phyloP scores from a whole-genome alignment of 2,797 vertebrate species.

The Cetoscarus ocellatus region DNA sequence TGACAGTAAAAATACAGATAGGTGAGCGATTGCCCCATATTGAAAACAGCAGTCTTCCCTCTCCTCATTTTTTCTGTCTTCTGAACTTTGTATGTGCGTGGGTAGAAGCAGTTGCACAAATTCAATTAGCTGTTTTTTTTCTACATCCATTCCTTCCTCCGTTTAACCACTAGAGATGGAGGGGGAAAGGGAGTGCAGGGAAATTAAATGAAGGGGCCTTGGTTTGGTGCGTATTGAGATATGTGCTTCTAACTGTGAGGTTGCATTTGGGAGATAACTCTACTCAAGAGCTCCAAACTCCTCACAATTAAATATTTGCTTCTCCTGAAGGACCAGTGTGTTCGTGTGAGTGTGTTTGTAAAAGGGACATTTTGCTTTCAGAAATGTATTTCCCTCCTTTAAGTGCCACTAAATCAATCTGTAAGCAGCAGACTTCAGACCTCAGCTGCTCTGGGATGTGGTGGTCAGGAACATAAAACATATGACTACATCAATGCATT shows the following conservation, averaged over 20 bases:
- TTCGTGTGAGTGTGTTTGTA: conserved; percentile 26
- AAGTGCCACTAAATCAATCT: conserved; percentile 40
- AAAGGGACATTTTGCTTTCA: conserved; percentile 55
- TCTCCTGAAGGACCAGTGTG: conserved; percentile 58
- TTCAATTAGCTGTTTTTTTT: conserved; percentile 77
- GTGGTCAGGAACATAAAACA: conserved; percentile 18
- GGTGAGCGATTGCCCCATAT: conserved; percentile 63
- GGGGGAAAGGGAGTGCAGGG: conserved; percentile 49
- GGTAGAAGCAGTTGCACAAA: conserved; percentile 73
- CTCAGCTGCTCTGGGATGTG: conserved; percentile 34
- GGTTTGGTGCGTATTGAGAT: conserved; percentile 68
- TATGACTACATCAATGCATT: not conserved
- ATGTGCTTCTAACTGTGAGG: conserved; percentile 75
- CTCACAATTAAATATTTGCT: conserved; percentile 62
- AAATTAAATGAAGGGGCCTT: conserved; percentile 74
- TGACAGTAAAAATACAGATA: conserved; percentile 69
- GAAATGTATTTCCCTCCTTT: conserved; percentile 39
- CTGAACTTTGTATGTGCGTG: conserved; percentile 68
- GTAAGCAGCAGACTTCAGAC: conserved; percentile 44
- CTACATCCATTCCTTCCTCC: conserved; percentile 56
- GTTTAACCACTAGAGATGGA: conserved; percentile 74
- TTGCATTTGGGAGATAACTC: conserved; percentile 70
- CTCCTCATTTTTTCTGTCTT: conserved; percentile 11
- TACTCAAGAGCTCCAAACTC: conserved; percentile 55
- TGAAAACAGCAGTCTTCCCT: conserved; percentile 56